These are phyloP conservation scores for Eurytoma adleriae DNA, from an alignment of 2,888 invertebrate genomes.

Conservation along the genomic window DNA sequence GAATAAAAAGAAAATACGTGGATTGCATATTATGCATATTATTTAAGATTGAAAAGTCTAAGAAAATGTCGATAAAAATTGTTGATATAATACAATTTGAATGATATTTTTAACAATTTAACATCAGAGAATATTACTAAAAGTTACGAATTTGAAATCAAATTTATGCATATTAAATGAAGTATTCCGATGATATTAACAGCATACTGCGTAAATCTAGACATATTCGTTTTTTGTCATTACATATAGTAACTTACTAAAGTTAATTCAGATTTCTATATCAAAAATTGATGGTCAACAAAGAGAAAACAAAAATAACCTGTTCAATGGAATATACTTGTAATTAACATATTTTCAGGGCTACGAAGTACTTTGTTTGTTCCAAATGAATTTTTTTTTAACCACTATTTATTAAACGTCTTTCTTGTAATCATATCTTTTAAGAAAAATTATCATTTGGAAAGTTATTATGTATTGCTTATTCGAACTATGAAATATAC, in stretches of 20 bases:
- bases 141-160: constrained; percentile 44
- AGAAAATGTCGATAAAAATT: constrained; percentile 56
- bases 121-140: constrained; percentile 42
- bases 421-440: constrained; percentile 43
- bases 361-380: constrained; percentile 51
- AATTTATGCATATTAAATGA: constrained; percentile 46
- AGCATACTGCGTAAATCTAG: constrained; percentile 52
- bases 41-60: constrained; percentile 52
- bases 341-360: constrained; percentile 37
- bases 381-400: constrained; percentile 45
- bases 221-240: constrained; percentile 52
- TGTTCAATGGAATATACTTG: constrained; percentile 30
- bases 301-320: constrained; percentile 16
- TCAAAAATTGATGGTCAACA: constrained; percentile 26
- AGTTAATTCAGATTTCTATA: constrained; percentile 38
- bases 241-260: constrained; percentile 40
- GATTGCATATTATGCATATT: constrained; percentile 44
- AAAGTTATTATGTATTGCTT: constrained; percentile 50
- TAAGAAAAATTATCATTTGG: constrained; percentile 32
- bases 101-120: constrained; percentile 47
- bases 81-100: constrained; percentile 46
- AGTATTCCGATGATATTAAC: constrained; percentile 47
- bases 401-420: constrained; percentile 33
- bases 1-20: constrained; percentile 43
- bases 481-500: constrained; percentile 51